Percentiles rank a stretch among this genome's conserved stretches.
phyloP scores from a whole-genome alignment of 2,888 invertebrate genomes.

The Clivina fossor region DNA sequence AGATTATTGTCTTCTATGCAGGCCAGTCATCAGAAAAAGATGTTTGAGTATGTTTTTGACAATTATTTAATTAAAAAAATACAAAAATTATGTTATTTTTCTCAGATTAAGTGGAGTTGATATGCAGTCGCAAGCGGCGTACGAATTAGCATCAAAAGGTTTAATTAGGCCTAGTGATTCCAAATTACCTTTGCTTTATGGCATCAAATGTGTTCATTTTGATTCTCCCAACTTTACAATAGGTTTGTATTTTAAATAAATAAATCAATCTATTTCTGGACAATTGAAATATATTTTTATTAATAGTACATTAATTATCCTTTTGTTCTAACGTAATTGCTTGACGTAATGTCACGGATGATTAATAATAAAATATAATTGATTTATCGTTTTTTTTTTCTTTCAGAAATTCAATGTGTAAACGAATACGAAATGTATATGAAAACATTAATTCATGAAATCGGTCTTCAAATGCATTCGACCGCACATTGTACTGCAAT shows the following conservation, averaged over 20 bases:
- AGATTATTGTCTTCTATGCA: conserved; percentile 77
- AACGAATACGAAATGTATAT: conserved; percentile 83
- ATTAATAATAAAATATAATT: conserved; percentile 9
- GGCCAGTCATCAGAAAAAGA: conserved; percentile 80
- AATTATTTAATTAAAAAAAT: conserved; percentile 23
- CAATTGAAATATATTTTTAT: no score
- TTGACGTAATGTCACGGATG: no score
- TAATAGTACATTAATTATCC: no score
- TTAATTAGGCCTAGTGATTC: conserved; percentile 71
- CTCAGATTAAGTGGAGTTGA: conserved; percentile 74
- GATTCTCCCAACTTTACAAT: conserved; percentile 81
- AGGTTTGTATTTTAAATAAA: no score
- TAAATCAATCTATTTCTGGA: no score
- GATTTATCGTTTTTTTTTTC: conserved; percentile 39
- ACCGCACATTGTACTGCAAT: conserved; percentile 79
- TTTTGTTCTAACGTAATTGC: no score
- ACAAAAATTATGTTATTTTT: conserved; percentile 27
- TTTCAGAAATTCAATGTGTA: conserved; percentile 80
- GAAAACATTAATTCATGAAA: conserved; percentile 75
- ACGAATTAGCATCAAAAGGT: conserved; percentile 83
- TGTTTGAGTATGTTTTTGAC: conserved; percentile 74
- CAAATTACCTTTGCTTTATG: conserved; percentile 78
- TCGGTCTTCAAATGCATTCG: conserved; percentile 77
- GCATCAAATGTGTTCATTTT: conserved; percentile 81
- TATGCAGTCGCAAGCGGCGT: conserved; percentile 84